Base-by-base conservation (phyloP, 2,113 vertebrate species). In the Petrocephalus zakoni region DNA sequence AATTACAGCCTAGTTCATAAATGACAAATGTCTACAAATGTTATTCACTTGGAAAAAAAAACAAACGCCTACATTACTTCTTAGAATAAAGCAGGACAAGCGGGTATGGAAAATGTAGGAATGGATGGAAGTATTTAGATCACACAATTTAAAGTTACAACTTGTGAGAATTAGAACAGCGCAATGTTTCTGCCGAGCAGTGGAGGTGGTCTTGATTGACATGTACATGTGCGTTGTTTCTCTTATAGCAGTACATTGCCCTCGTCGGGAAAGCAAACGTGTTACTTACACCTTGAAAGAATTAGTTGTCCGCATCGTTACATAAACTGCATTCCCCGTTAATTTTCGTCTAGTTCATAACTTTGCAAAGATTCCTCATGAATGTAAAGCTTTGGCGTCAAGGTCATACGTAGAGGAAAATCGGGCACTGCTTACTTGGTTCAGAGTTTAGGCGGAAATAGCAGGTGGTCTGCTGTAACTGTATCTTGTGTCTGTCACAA, bases 161-260 rank as follows among this genome's bases (percentile, higher is more conserved):
- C 10, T 21, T 42, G 29, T 81, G 19, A 42, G 75, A 81, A 58
- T 42, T 51, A 52, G 47, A n/a, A 25, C 4, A 42, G 87, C 49
- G 47, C 11, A 9, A 29, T 51, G 15, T 15, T 46, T 82, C 34
- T 53, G 11, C 29, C 11, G 34, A 19, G 15, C 2, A 42, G 2
- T 8, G 13, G 22, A 53, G 8, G 42, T 34, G n/a, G 55, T 49
- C 22, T 61, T 88, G 88, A 88, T 83, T 88, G 88, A 84, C 88
- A 83, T 11, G n/a, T 81, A 46, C 75, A 83, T 58, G 78, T 88
- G 72, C 9, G 29, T 51, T 15, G n/a, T 49, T 83, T 17, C 21
- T 83, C 3, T 22, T 47, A 17, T n/a, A 46, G 61, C n/a, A 52
- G 1, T 29, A 22, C 5, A 88, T 17, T 78, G 46, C 13, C 21